Evolutionary conservation across 2,113 vertebrate genomes (phyloP).

Genomic region (Emydura subglobosa): DNA sequence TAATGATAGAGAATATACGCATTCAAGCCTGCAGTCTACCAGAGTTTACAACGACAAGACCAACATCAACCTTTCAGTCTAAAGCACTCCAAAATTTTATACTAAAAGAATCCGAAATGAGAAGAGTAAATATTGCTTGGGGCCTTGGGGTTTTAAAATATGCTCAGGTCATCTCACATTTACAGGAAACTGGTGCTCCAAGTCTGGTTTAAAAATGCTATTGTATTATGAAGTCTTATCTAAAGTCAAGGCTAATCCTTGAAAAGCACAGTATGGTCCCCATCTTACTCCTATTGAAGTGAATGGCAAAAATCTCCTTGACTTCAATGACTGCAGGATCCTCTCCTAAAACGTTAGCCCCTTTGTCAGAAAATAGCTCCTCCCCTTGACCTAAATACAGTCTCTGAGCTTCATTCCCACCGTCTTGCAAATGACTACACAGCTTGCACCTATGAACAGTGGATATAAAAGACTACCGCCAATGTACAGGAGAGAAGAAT

Average conservation of each 20-base stretch:
- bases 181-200: neutral
- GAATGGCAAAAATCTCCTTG: neutral
- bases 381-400: neutral
- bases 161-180: neutral
- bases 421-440: neutral
- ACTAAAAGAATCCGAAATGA: neutral
- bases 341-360: neutral
- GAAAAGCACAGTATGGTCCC: neutral
- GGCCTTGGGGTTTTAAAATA: neutral
- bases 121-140: accelerated
- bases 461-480: accelerated
- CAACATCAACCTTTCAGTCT: neutral
- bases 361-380: neutral
- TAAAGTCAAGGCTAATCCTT: neutral
- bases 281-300: neutral
- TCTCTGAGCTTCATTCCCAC: neutral
- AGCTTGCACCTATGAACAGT: neutral
- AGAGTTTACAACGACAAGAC: accelerated
- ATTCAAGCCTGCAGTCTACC: accelerated
- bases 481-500: neutral
- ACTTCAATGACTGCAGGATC: neutral
- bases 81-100: accelerated
- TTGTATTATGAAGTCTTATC: neutral
- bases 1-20: accelerated
- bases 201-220: constrained; percentile 23